Base-by-base conservation (phyloP, 2,888 invertebrate genomes). In the Volucella inflata region DNA sequence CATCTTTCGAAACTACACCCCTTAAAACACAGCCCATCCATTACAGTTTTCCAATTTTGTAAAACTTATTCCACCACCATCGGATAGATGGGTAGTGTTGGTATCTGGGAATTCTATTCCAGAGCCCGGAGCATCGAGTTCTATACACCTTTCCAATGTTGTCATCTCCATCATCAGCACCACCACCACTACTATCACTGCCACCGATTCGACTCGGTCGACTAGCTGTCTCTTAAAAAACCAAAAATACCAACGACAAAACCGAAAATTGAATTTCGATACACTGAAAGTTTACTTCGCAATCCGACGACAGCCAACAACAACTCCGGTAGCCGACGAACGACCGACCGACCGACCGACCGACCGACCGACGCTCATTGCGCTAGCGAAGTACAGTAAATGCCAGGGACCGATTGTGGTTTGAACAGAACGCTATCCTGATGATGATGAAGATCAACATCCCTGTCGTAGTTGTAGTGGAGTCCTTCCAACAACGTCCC, bases 241-340 rank as follows among this genome's bases (percentile, higher is more conserved):
- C 30, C 30, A 38, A 57, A 70, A 57, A 57, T 53, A 65, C 65
- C 51, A 64, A 70, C 74, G 83, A 78, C 82, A 81, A 79, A 85
- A 80, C 76, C 72, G 80, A 77, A 85, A 80, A 85, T 85, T 85
- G 76, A 80, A 85, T 85, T 85, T 68, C 85, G 72, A 85, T 85
- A 85, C 76, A 85, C 80, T 80, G 72, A 85, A 85, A 85, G 80
- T 85, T 85, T 85, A 46, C 62, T 68, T 80, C 76, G 68, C 65
- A 80, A 70, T 85, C 80, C 77, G 80, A 30, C 30, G 30, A 30
- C 30, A 30, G 6, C 6, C 30, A 6, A 30, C 30, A 6, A 30
- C 30, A 30, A 30, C 6, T 30, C 30, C 6, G 6, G 30, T 0
- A 30, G 6, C 6, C 30, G 6, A 4, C 30, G 30, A 30, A 4